Conservation (phyloP, 2,888 invertebrate genomes). For the Osmoderma eremita region DNA sequence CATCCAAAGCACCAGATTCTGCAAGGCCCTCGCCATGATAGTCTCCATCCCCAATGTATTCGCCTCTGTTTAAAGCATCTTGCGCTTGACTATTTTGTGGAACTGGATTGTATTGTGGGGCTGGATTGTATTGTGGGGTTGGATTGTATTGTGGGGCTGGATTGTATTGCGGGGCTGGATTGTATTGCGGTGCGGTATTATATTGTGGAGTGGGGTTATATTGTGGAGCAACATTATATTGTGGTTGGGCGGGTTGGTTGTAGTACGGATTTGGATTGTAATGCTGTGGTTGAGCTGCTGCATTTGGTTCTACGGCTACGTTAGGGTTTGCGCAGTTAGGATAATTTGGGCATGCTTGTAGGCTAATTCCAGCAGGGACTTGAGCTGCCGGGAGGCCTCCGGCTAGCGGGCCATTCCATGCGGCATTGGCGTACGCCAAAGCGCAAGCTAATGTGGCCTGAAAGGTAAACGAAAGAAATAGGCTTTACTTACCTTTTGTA, state of each 20-base stretch:
- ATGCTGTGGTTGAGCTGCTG: conserved; percentile 41
- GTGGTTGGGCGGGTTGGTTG: conserved; percentile 40
- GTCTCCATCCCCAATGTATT: conserved; percentile 62
- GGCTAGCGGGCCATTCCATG: conserved; percentile 61
- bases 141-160: conserved; percentile 32
- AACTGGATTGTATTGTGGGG: conserved; percentile 33
- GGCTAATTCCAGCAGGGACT: conserved; percentile 62
- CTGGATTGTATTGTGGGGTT: conserved; percentile 32
- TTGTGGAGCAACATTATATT: no score
- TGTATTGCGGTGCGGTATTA: conserved; percentile 32
- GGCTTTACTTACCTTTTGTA: no score
- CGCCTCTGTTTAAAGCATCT: conserved; percentile 57
- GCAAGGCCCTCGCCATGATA: conserved; percentile 63
- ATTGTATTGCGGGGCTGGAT: conserved; percentile 29
- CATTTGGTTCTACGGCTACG: conserved; percentile 59
- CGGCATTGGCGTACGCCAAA: conserved; percentile 56
- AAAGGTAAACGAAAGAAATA: conserved; percentile 39
- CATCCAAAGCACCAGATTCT: conserved; percentile 60
- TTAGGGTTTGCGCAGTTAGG: conserved; percentile 62
- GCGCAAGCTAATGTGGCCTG: conserved; percentile 60
- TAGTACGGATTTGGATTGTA: conserved; percentile 33
- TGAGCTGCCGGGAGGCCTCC: conserved; percentile 60
- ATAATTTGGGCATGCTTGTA: conserved; percentile 62
- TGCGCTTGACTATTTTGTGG: conserved; percentile 29
- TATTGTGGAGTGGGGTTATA: conserved; percentile 45